These are phyloP conservation scores for Tapirus indicus DNA, from an alignment of 2,797 vertebrate species.

Conservation along the genomic window DNA sequence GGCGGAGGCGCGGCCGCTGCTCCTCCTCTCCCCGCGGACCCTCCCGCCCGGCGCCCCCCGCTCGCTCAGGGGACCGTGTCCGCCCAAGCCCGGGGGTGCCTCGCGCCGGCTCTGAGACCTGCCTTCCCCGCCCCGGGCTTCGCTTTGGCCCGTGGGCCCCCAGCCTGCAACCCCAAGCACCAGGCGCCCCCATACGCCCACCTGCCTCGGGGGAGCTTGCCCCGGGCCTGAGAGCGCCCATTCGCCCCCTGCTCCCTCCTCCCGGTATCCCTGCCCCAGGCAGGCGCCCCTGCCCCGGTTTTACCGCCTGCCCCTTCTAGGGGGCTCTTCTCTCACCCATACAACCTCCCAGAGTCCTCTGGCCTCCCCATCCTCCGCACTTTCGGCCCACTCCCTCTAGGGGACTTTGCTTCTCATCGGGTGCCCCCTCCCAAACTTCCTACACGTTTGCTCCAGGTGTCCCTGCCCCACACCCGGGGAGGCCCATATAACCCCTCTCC, in stretches of 20 bases:
- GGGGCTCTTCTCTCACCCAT: background rate
- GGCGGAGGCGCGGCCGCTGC: conserved; percentile 24
- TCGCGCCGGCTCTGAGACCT: background rate
- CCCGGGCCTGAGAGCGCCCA: accelerated
- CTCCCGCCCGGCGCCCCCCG: background rate
- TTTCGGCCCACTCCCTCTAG: background rate
- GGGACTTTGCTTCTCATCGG: background rate
- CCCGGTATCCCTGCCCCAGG: background rate
- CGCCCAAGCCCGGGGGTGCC: background rate
- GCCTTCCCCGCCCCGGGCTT: background rate
- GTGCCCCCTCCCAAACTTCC: conserved; percentile 34
- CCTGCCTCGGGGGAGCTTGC: background rate
- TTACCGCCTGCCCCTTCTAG: background rate
- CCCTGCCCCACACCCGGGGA: background rate
- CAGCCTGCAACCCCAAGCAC: background rate
- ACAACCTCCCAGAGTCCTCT: background rate
- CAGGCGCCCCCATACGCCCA: background rate
- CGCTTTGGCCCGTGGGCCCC: background rate
- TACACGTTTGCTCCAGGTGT: background rate
- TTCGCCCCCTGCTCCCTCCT: background rate
- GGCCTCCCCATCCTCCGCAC: background rate
- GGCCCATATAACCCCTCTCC: accelerated
- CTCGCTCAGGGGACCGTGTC: background rate
- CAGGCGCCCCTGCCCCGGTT: background rate
- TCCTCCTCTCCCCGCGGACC: background rate